These are phyloP conservation scores for Xylocopa sonorina DNA, from an alignment of 1,140 invertebrate genomes.

Conservation along the genomic window DNA sequence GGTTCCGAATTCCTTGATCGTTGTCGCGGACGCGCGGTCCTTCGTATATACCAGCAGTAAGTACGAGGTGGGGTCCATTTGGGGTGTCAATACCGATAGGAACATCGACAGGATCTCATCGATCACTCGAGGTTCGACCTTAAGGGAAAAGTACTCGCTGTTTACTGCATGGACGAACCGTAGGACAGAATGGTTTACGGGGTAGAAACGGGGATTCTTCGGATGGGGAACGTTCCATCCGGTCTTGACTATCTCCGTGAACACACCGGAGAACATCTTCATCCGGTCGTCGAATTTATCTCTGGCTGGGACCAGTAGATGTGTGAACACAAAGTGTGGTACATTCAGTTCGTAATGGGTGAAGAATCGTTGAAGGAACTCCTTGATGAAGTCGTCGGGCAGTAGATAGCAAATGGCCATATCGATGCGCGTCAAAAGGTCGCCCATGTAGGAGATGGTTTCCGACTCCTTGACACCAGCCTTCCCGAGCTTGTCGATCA, in stretches of 20 bases:
- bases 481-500: slow-evolving; percentile 30
- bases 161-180: slow-evolving; percentile 28
- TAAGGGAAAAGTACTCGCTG: accelerated
- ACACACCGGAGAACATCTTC: slow-evolving; percentile 11
- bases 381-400: slow-evolving; percentile 41
- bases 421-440: slow-evolving; percentile 30
- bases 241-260: slow-evolving; percentile 10
- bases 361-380: slow-evolving; percentile 51
- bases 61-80: slow-evolving; percentile 48
- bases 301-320: slow-evolving; percentile 3
- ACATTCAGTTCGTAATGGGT: not conserved
- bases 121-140: not conserved
- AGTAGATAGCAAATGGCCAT: slow-evolving; percentile 32
- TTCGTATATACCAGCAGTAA: slow-evolving; percentile 40
- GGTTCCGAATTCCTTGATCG: slow-evolving; percentile 39
- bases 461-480: not conserved
- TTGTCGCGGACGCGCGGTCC: not conserved
- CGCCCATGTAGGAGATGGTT: accelerated
- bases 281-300: slow-evolving; percentile 28
- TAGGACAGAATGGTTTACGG: slow-evolving; percentile 26
- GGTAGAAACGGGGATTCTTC: not conserved
- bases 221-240: slow-evolving; percentile 38
- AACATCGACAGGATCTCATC: slow-evolving; percentile 44
- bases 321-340: not conserved
- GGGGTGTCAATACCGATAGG: slow-evolving; percentile 19